Evolutionary conservation across 2,888 invertebrate genomes (phyloP).

Genomic region (Dynastes grantii): DNA sequence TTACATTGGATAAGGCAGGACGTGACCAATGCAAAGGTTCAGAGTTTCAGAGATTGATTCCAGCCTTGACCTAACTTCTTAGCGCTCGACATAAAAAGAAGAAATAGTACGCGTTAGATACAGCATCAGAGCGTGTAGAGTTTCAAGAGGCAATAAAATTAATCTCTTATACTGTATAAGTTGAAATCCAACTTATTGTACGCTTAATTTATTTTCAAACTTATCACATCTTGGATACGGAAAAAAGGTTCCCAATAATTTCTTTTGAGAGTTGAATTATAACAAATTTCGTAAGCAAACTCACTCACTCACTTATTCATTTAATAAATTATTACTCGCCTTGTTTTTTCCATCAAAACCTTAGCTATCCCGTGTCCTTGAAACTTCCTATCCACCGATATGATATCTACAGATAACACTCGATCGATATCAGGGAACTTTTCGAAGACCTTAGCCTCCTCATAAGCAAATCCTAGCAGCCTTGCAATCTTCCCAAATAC

Average conservation of each 20-base stretch:
- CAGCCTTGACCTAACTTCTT: neutral
- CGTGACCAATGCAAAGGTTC: neutral
- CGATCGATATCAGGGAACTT: constrained; percentile 74
- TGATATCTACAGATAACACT: constrained; percentile 77
- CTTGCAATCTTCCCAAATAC: constrained; percentile 79
- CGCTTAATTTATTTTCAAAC: too few species aligned
- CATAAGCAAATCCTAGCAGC: constrained; percentile 75
- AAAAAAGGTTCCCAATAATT: too few species aligned
- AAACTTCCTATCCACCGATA: constrained; percentile 80
- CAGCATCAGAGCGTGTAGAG: too few species aligned
- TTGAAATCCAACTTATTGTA: too few species aligned
- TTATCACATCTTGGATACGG: too few species aligned
- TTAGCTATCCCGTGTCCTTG: constrained; percentile 80
- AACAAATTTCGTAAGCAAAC: too few species aligned
- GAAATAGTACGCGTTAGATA: too few species aligned
- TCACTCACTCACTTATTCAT: too few species aligned
- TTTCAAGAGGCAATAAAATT: too few species aligned
- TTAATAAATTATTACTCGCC: constrained; percentile 68
- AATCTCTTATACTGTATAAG: too few species aligned
- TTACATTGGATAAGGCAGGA: neutral
- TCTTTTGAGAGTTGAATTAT: too few species aligned
- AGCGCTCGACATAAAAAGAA: neutral
- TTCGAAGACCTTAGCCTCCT: constrained; percentile 73
- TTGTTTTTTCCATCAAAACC: constrained; percentile 75
- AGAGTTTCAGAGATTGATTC: neutral